Conservation (phyloP, 1,140 invertebrate species). For the Halesus radiatus region DNA sequence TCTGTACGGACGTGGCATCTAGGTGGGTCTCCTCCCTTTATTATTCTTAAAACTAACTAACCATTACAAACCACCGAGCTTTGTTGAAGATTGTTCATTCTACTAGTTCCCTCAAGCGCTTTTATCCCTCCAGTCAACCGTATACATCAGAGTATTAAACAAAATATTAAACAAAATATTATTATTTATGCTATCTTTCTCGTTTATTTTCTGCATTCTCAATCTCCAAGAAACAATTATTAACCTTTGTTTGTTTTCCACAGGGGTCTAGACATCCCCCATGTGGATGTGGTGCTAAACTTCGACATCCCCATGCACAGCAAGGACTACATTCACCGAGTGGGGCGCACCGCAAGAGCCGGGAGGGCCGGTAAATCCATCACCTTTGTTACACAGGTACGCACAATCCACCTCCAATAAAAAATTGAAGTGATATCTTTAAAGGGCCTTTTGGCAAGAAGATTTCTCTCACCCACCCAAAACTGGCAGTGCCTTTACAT, state of each 20-base stretch:
- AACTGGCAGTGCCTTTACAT: too few relatives aligned
- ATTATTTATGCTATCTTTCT: neutral
- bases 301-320: slow-evolving; percentile 97
- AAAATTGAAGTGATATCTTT: too few relatives aligned
- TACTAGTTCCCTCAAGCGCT: too few relatives aligned
- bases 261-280: slow-evolving; percentile 97
- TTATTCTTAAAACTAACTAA: slow-evolving; percentile 2
- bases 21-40: slow-evolving; percentile 70
- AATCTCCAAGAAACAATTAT: neutral
- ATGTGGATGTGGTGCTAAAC: slow-evolving; percentile 98
- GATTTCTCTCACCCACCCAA: too few relatives aligned
- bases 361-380: slow-evolving; percentile 88
- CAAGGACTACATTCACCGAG: slow-evolving; percentile 97
- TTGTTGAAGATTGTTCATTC: too few relatives aligned
- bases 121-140: too few relatives aligned
- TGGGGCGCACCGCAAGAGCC: slow-evolving; percentile 96
- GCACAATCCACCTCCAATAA: too few relatives aligned
- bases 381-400: slow-evolving; percentile 79
- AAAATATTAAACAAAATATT: too few relatives aligned
- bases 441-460: too few relatives aligned
- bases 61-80: neutral
- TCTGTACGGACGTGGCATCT: slow-evolving; percentile 98
- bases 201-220: too few relatives aligned
- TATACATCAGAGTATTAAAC: neutral
- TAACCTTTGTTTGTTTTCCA: slow-evolving; percentile 52